These are phyloP conservation scores for Therioaphis trifolii DNA, from an alignment of 2,888 invertebrate species.

Conservation along the genomic window DNA sequence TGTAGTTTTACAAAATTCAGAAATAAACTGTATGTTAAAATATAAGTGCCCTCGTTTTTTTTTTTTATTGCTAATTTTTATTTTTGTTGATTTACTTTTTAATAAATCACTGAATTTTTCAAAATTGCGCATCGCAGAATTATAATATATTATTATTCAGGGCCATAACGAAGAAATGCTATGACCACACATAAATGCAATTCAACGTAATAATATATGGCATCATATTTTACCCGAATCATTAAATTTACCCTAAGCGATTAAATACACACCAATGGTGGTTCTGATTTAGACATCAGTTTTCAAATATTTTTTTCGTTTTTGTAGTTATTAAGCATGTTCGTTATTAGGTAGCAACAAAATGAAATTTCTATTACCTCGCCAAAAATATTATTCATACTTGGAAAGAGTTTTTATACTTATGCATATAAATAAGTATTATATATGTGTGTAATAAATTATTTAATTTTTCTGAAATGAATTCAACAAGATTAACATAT, in stretches of 20 bases:
- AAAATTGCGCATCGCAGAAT: background rate
- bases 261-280: conserved; percentile 2
- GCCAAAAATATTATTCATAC: conserved; percentile 20
- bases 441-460: background rate
- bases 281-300: conserved; percentile 38
- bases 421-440: background rate
- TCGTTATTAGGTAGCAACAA: conserved; percentile 21
- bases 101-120: background rate
- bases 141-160: background rate
- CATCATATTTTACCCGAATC: conserved; percentile 27
- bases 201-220: conserved; percentile 7
- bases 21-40: too few relatives aligned
- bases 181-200: conserved; percentile 17
- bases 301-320: conserved; percentile 5
- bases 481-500: too few relatives aligned
- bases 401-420: background rate
- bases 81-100: background rate
- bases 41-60: too few relatives aligned
- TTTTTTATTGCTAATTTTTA: too few relatives aligned
- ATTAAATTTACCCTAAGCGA: conserved; percentile 28
- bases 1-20: too few relatives aligned
- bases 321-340: conserved; percentile 29
- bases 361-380: conserved; percentile 41
- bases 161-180: conserved; percentile 21
- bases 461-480: too few relatives aligned